phyloP scores from a whole-genome alignment of 2,888 invertebrate genomes.

The Rhagophthalmus giganteus region DNA sequence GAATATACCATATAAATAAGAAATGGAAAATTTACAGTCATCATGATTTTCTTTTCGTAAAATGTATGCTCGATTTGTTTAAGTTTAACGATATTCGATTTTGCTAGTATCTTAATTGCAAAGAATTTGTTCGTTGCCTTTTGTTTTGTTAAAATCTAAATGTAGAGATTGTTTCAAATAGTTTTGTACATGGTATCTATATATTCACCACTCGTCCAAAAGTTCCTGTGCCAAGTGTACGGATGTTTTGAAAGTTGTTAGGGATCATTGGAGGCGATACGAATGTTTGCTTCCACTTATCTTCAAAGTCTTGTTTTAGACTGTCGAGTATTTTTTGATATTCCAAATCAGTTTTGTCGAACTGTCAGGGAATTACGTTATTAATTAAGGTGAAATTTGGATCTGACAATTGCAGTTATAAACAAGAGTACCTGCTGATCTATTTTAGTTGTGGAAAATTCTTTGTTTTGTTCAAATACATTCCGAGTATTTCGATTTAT shows the following conservation, averaged over 20 bases:
- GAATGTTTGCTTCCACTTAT: slow-evolving; percentile 56
- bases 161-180: too few relatives aligned
- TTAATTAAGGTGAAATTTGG: too few relatives aligned
- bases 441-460: too few relatives aligned
- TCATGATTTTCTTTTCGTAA: slow-evolving; percentile 87
- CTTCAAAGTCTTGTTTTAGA: slow-evolving; percentile 61
- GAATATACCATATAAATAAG: slow-evolving; percentile 81
- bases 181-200: too few relatives aligned
- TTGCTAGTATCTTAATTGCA: slow-evolving; percentile 89
- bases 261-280: slow-evolving; percentile 38
- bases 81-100: slow-evolving; percentile 80
- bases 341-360: slow-evolving; percentile 21
- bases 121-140: slow-evolving; percentile 63
- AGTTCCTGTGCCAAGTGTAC: slow-evolving; percentile 87
- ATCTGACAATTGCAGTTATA: too few relatives aligned
- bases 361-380: slow-evolving; percentile 1
- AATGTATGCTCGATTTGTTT: slow-evolving; percentile 88
- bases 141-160: slow-evolving; percentile 61
- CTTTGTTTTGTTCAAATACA: too few relatives aligned
- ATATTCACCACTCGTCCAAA: slow-evolving; percentile 79
- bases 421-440: too few relatives aligned
- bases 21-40: slow-evolving; percentile 86
- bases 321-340: slow-evolving; percentile 57
- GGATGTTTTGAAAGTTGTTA: slow-evolving; percentile 70
- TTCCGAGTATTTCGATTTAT: too few relatives aligned